Conservation (phyloP, 2,113 vertebrate species). For the Hydropotes inermis region DNA sequence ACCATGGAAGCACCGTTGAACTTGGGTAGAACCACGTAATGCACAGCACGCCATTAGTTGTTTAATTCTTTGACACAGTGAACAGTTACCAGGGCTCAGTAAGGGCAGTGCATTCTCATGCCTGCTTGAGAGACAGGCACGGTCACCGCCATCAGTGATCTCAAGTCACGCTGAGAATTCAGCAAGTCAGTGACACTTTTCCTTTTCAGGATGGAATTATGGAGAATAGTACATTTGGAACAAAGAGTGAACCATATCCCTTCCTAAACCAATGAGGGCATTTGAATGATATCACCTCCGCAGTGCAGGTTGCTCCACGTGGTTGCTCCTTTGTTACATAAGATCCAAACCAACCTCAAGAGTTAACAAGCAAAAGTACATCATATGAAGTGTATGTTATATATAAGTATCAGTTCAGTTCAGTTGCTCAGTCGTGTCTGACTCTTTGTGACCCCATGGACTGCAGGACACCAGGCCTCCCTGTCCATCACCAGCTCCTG, state of each 20-base stretch:
- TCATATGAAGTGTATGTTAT: not conserved
- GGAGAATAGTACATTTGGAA: not conserved
- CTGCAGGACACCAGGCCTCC: not conserved
- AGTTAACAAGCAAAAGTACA: not conserved
- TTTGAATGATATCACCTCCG: not conserved
- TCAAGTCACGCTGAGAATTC: not conserved
- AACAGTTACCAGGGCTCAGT: not conserved
- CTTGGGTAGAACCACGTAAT: not conserved
- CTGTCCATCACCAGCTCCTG: not conserved
- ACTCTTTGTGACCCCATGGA: not conserved
- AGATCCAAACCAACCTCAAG: not conserved
- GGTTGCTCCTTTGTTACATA: not conserved
- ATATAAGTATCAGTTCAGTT: not conserved
- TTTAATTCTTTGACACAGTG: not conserved
- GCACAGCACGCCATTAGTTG: not conserved
- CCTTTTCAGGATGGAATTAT: not conserved
- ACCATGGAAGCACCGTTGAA: not conserved
- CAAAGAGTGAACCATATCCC: not conserved
- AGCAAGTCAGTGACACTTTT: not conserved
- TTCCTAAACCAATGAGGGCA: not conserved
- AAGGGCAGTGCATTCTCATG: not conserved
- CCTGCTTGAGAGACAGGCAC: rapidly evolving
- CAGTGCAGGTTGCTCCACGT: not conserved
- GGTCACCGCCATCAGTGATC: not conserved
- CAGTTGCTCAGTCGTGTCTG: not conserved